Evolutionary conservation across 2,113 vertebrate species (phyloP).

Genomic region (Rafetus swinhoei): DNA sequence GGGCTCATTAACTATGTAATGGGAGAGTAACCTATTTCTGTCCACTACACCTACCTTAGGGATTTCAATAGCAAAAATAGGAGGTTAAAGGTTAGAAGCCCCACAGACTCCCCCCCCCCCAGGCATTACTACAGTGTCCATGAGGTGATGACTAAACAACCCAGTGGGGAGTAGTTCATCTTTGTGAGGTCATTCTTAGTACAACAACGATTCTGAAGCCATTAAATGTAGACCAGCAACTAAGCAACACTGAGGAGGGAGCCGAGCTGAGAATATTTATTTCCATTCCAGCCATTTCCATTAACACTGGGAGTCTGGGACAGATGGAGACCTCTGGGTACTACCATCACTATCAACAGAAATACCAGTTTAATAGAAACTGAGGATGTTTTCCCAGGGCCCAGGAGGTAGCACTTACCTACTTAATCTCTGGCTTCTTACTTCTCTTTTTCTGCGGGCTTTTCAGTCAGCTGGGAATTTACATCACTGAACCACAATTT

Average conservation of each 20-base stretch:
- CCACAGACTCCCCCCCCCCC: too few species aligned
- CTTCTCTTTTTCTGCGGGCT: too few species aligned
- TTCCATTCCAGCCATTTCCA: neutral
- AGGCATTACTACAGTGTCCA: neutral
- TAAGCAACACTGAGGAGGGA: too few species aligned
- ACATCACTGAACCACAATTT: too few species aligned
- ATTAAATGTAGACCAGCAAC: neutral
- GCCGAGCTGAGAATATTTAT: neutral
- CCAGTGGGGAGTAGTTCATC: neutral
- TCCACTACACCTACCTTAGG: too few species aligned
- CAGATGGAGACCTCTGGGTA: neutral
- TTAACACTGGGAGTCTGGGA: neutral
- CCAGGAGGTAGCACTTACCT: fast-evolving
- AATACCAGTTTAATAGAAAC: neutral
- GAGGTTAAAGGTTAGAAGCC: too few species aligned
- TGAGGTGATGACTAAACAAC: neutral
- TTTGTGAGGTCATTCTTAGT: neutral
- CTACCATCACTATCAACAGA: neutral
- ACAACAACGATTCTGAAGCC: neutral
- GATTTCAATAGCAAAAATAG: too few species aligned
- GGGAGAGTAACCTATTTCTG: too few species aligned
- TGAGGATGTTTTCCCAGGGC: too few species aligned
- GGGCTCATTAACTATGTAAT: too few species aligned
- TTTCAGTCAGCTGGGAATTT: too few species aligned
- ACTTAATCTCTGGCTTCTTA: neutral